A percentile compares a stretch with the other conserved stretches of the same genome.
Evolutionary conservation across 2,888 invertebrate genomes (phyloP).

Genomic region (Charanyca ferruginea): DNA sequence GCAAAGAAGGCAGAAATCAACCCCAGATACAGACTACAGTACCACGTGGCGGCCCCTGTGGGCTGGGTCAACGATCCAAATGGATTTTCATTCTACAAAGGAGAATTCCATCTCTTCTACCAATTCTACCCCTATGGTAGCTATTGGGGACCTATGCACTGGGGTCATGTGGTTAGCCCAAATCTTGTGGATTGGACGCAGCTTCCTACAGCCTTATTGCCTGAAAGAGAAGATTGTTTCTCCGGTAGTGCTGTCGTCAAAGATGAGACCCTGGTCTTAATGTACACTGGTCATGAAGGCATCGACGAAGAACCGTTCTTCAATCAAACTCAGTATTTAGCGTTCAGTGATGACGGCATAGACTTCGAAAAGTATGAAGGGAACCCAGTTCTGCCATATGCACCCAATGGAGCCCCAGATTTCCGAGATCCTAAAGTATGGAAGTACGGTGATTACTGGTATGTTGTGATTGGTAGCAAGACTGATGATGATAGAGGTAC

Average conservation of each 20-base stretch:
- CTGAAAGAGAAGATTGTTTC: slow-evolving; percentile 85
- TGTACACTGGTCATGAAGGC: slow-evolving; percentile 81
- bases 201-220: slow-evolving; percentile 86
- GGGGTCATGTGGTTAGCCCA: slow-evolving; percentile 88
- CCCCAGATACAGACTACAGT: slow-evolving; percentile 79
- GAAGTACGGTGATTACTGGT: slow-evolving; percentile 83
- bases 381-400: slow-evolving; percentile 81
- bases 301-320: slow-evolving; percentile 75
- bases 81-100: slow-evolving; percentile 88
- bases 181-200: slow-evolving; percentile 89
- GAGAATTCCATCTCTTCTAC: slow-evolving; percentile 89
- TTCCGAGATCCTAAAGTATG: slow-evolving; percentile 90
- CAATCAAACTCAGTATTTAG: slow-evolving; percentile 84
- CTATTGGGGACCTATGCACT: slow-evolving; percentile 88
- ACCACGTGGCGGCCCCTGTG: slow-evolving; percentile 84
- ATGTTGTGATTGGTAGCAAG: slow-evolving; percentile 84
- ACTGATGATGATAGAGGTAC: slow-evolving; percentile 79
- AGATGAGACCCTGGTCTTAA: slow-evolving; percentile 78
- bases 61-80: slow-evolving; percentile 92
- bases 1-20: slow-evolving; percentile 78
- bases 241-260: slow-evolving; percentile 86
- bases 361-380: slow-evolving; percentile 82
- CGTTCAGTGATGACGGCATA: slow-evolving; percentile 83
- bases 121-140: slow-evolving; percentile 89
- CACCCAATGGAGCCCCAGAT: slow-evolving; percentile 82